A percentile compares a stretch with the other conserved stretches of the same genome.
These are phyloP conservation scores for Fabriciana adippe DNA, from an alignment of 2,888 invertebrate species.

Conservation along the genomic window DNA sequence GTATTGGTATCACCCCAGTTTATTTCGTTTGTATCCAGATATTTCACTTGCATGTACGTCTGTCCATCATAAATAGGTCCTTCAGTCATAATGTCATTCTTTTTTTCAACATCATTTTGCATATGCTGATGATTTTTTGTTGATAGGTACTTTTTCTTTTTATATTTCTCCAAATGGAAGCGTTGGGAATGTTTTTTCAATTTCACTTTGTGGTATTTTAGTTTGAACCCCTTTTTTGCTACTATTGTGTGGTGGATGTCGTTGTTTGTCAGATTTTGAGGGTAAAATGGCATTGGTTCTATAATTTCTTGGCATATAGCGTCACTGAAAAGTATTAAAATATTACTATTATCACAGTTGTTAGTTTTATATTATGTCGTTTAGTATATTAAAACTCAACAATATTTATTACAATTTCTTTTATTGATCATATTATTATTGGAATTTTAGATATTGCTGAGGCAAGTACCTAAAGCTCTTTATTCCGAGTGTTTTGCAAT, in stretches of 20 bases:
- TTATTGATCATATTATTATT: no score
- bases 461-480: no score
- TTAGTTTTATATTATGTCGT: background rate
- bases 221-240: constrained; percentile 68
- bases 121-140: constrained; percentile 59
- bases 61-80: constrained; percentile 64
- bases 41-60: constrained; percentile 79
- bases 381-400: background rate
- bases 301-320: constrained; percentile 61
- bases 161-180: constrained; percentile 54
- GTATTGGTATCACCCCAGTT: constrained; percentile 73
- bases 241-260: constrained; percentile 68
- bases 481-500: no score
- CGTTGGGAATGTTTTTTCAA: constrained; percentile 59
- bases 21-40: constrained; percentile 65
- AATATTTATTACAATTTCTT: background rate
- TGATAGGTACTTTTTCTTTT: constrained; percentile 61
- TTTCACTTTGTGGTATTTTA: constrained; percentile 61
- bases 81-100: constrained; percentile 61
- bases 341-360: background rate
- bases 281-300: constrained; percentile 54
- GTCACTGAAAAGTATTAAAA: constrained; percentile 38
- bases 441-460: no score
- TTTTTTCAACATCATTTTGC: constrained; percentile 50
- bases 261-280: constrained; percentile 57